These are phyloP conservation scores for Clarias batrachus DNA, from an alignment of 2,113 vertebrate genomes.

Conservation along the genomic window DNA sequence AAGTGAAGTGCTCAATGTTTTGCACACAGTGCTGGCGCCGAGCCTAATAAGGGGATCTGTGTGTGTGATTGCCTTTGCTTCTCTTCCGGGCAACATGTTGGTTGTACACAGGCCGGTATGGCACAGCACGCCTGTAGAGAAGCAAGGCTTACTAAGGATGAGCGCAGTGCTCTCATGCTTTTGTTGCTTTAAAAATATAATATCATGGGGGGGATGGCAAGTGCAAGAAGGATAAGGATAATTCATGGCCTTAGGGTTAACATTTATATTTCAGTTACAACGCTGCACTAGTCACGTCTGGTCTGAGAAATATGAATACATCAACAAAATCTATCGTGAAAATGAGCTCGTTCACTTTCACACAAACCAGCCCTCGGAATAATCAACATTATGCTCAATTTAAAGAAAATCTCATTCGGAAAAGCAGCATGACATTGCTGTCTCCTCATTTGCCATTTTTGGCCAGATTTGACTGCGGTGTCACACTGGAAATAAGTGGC, in stretches of 20 bases:
- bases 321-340: background rate
- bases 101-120: constrained; percentile 59
- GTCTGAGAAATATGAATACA: constrained; percentile 3
- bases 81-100: constrained; percentile 63
- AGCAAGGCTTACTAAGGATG: constrained; percentile 33
- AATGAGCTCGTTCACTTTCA: background rate
- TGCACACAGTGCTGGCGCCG: constrained; percentile 63
- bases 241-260: constrained; percentile 20
- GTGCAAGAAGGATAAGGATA: background rate
- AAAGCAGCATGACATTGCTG: background rate
- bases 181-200: background rate
- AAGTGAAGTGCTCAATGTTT: constrained; percentile 59
- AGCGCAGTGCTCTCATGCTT: constrained; percentile 1
- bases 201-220: background rate
- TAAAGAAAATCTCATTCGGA: background rate
- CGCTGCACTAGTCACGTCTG: background rate
- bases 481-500: background rate
- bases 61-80: constrained; percentile 63
- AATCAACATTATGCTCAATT: constrained; percentile 1
- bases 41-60: constrained; percentile 69
- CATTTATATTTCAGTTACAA: constrained; percentile 16
- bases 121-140: constrained; percentile 57
- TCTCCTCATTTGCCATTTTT: constrained; percentile 20
- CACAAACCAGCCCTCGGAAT: background rate
- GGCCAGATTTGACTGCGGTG: constrained; percentile 6